These are phyloP conservation scores for Villa cingulata DNA, from an alignment of 2,888 invertebrate genomes.

Conservation along the genomic window DNA sequence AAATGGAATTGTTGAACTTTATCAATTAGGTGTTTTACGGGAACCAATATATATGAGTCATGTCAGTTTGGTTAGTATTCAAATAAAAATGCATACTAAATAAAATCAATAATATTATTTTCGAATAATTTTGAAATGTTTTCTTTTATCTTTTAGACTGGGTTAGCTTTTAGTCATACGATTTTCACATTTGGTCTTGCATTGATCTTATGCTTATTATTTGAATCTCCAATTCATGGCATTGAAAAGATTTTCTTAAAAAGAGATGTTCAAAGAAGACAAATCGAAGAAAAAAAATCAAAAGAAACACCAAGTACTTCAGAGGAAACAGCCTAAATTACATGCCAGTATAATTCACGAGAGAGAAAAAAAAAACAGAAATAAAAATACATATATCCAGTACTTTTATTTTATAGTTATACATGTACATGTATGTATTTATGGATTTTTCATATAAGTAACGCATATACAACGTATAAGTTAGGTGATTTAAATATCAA, in stretches of 20 bases:
- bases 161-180: conserved; percentile 44
- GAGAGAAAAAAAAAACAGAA: too few species aligned
- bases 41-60: conserved; percentile 47
- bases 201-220: conserved; percentile 47
- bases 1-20: conserved; percentile 55
- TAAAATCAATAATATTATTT: neutral
- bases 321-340: conserved; percentile 11
- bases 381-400: too few species aligned
- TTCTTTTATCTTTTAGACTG: conserved; percentile 34
- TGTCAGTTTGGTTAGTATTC: conserved; percentile 44
- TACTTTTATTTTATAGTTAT: too few species aligned
- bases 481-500: neutral
- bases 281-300: neutral
- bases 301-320: conserved; percentile 11
- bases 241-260: conserved; percentile 52
- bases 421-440: too few species aligned
- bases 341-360: too few species aligned
- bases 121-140: neutral
- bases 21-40: conserved; percentile 46
- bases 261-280: conserved; percentile 27
- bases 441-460: too few species aligned
- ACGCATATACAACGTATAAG: too few species aligned
- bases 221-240: conserved; percentile 59
- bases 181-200: conserved; percentile 48
- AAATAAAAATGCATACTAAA: neutral